Conservation (phyloP, 2,113 vertebrate genomes). For the Cynocephalus volans region DNA sequence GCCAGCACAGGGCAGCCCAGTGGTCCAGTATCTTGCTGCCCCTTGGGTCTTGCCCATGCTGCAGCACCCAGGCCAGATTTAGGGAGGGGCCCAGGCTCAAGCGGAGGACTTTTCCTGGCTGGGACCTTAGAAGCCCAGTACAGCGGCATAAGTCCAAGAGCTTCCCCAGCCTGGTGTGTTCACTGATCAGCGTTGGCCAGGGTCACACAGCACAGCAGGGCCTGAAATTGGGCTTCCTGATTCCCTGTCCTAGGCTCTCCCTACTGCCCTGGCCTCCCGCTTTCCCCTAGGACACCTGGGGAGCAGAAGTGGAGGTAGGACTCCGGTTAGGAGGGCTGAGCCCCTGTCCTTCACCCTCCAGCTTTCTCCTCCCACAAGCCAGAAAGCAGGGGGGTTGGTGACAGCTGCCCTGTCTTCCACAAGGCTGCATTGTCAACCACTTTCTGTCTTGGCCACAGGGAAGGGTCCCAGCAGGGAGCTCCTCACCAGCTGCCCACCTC, state of each 20-base stretch:
- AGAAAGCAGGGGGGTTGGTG: conserved; percentile 42
- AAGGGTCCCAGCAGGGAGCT: neutral
- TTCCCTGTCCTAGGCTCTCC: neutral
- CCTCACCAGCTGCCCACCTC: neutral
- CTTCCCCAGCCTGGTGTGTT: neutral
- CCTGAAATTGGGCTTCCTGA: neutral
- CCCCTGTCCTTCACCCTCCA: neutral
- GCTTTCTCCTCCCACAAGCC: neutral
- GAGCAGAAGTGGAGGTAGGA: neutral
- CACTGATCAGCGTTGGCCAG: neutral
- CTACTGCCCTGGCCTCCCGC: neutral
- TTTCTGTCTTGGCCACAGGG: conserved; percentile 1
- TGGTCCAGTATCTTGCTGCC: neutral
- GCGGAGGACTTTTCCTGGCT: neutral
- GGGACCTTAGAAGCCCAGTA: neutral
- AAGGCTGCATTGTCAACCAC: conserved; percentile 30
- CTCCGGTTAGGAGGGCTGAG: neutral
- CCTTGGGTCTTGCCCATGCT: neutral
- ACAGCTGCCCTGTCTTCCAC: conserved; percentile 2
- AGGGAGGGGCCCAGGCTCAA: neutral
- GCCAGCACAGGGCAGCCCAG: neutral
- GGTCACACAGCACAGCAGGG: neutral
- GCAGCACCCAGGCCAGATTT: neutral
- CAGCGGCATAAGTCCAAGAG: neutral
- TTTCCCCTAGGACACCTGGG: neutral